Evolutionary conservation across 1,140 invertebrate species (phyloP).

Genomic region (Ostrea denselamellosa): DNA sequence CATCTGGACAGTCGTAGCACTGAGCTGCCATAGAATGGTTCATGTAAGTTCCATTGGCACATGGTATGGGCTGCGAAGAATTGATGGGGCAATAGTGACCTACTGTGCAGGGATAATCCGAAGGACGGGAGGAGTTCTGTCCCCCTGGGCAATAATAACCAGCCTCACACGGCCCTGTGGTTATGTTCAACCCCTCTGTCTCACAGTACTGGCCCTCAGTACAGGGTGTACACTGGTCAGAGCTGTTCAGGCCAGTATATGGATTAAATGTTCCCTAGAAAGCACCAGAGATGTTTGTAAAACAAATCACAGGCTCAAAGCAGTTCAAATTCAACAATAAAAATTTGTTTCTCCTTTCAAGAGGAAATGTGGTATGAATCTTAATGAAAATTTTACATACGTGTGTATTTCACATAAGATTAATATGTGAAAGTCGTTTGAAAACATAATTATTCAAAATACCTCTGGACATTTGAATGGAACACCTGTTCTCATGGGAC

Average conservation of each 20-base stretch:
- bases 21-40: conserved; percentile 71
- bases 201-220: conserved; percentile 70
- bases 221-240: conserved; percentile 73
- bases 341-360: not conserved
- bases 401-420: no score
- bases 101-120: conserved; percentile 65
- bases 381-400: no score
- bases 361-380: not conserved
- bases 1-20: conserved; percentile 73
- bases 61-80: conserved; percentile 63
- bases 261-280: conserved; percentile 72
- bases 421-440: no score
- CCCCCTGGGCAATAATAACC: conserved; percentile 76
- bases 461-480: conserved; percentile 71
- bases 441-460: conserved; percentile 36
- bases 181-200: conserved; percentile 64
- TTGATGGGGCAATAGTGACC: conserved; percentile 72
- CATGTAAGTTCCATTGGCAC: conserved; percentile 75
- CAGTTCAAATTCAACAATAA: no score
- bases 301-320: no score
- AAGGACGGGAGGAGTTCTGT: conserved; percentile 67
- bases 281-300: not conserved
- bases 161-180: conserved; percentile 66
- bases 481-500: conserved; percentile 66
- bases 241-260: conserved; percentile 63